Conservation (phyloP, 2,888 invertebrate genomes). For the Epinotia ramella region DNA sequence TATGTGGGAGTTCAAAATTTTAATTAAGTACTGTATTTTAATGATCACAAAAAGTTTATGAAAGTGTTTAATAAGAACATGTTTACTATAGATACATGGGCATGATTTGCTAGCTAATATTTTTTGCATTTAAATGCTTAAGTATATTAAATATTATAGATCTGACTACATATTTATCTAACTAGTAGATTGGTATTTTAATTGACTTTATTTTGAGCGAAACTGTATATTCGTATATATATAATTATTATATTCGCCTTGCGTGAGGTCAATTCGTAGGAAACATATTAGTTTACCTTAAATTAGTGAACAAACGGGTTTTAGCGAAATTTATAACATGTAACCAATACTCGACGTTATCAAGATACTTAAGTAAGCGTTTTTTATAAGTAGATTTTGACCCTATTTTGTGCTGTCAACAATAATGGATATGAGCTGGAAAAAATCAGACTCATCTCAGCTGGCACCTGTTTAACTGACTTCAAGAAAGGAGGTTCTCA, state of each 20-base stretch:
- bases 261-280: slow-evolving; percentile 43
- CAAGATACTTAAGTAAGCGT: slow-evolving; percentile 33
- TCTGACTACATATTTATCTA: slow-evolving; percentile 7
- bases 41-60: slow-evolving; percentile 23
- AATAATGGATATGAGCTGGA: slow-evolving; percentile 31
- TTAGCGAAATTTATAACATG: slow-evolving; percentile 39
- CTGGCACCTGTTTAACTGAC: not conserved
- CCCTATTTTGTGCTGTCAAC: slow-evolving; percentile 43
- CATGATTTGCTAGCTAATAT: slow-evolving; percentile 27
- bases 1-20: slow-evolving; percentile 39
- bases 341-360: slow-evolving; percentile 41
- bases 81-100: not conserved
- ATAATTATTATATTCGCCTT: slow-evolving; percentile 38
- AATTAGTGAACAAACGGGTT: slow-evolving; percentile 40
- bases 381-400: slow-evolving; percentile 34
- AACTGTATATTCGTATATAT: slow-evolving; percentile 36
- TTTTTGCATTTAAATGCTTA: slow-evolving; percentile 23
- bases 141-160: slow-evolving; percentile 12
- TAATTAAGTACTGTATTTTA: slow-evolving; percentile 29
- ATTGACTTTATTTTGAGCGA: slow-evolving; percentile 8
- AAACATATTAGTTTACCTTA: slow-evolving; percentile 37
- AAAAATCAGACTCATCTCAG: not conserved
- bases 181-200: not conserved
- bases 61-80: slow-evolving; percentile 36
- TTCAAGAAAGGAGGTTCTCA: no score